phyloP scores from a whole-genome alignment of 2,797 vertebrate genomes.

The Emys orbicularis region DNA sequence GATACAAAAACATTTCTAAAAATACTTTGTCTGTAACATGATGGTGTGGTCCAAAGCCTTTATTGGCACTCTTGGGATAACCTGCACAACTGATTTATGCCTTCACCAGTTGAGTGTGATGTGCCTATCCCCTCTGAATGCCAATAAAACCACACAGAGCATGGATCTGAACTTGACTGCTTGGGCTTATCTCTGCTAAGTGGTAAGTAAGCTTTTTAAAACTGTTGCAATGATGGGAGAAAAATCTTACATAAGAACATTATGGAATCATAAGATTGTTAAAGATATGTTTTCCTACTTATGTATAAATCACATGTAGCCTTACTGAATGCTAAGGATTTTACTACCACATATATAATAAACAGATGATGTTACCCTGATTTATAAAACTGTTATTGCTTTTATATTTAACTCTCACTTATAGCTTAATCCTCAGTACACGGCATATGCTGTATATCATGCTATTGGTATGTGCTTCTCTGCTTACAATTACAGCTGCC shows the following conservation, averaged over 20 bases:
- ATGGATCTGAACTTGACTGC: not conserved
- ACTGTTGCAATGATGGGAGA: not conserved
- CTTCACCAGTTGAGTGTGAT: not conserved
- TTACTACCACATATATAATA: conserved; percentile 15
- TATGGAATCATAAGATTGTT: not conserved
- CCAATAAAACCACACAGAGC: not conserved
- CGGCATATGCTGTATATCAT: conserved; percentile 26
- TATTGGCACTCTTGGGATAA: too few species aligned
- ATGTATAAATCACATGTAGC: not conserved
- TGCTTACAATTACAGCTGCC: conserved; percentile 62
- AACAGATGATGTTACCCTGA: conserved; percentile 22
- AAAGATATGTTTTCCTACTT: not conserved
- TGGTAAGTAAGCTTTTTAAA: not conserved
- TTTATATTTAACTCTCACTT: conserved; percentile 31
- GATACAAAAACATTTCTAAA: not conserved
- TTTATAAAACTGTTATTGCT: conserved; percentile 46
- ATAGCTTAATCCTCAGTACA: not conserved
- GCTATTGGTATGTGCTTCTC: not conserved
- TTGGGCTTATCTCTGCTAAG: not conserved
- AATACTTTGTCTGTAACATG: not conserved
- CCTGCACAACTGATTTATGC: too few species aligned
- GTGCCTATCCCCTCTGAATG: not conserved
- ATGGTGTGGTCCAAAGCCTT: not conserved
- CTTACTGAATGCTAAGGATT: conserved; percentile 9
- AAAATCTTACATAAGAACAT: not conserved